Evolutionary conservation across 2,888 invertebrate genomes (phyloP), one percentile per base, ranked within the genome.

Genomic region (Lycaena phlaeas): DNA sequence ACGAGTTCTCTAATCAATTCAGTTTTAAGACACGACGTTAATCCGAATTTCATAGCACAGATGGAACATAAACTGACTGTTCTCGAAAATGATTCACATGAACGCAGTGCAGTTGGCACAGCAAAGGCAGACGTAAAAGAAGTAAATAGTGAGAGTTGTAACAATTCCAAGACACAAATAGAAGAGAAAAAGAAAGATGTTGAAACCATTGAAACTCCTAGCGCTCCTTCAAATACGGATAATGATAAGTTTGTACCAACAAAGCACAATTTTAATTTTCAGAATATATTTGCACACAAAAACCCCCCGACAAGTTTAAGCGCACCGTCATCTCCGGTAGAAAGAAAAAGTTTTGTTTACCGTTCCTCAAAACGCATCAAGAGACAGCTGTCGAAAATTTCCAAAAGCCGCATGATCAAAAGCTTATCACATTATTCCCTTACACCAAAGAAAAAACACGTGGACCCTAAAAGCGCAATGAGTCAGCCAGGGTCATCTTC

Each of bases 1-100:
- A 85, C 88, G 1, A 86, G 87, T 54, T 85, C 87, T 36, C 78
- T 89, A 14, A 86, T 88, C 3, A 82, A 86, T 52, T 84, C 86
- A 22, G 87, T 88, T 12, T 51, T 85, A 27, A 78, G 66, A 41
- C 68, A 77, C 14, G 67, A 69, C 40, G 50, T 66, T 0, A 56
- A 77, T 55, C 68, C 67, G 4, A 54, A 49, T 26, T 57, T 73
- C 7, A 61, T 75, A 39, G 65, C 67, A 4, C 66, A 72, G 49
- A 72, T 76, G 66, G 77, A 77, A 28, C 71, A 53, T 42, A 82
- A 82, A 52, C 54, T 77, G 27, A 62, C 61, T 25, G 52, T 49
- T 15, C 54, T 72, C 2, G 63, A 68, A 49, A 50, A 45, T 30
- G 41, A 40, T 9, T 55, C 52, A 15, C 50, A 53, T 11, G 61